These are phyloP conservation scores for Panthera leo DNA, from an alignment of 2,113 vertebrate species.

Conservation along the genomic window DNA sequence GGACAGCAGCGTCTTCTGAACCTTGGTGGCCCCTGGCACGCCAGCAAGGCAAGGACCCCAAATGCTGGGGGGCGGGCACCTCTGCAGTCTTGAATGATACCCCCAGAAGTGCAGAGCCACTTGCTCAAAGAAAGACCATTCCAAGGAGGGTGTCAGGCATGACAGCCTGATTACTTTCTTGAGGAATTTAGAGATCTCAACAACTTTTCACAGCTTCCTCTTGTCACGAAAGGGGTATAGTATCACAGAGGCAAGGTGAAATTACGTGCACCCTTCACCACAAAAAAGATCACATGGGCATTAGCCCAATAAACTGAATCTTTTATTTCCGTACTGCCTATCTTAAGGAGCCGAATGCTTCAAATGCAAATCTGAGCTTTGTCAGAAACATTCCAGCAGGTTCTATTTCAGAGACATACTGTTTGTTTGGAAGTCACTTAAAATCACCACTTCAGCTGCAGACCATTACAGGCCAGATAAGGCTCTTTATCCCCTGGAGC, in stretches of 20 bases:
- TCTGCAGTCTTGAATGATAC: fast-evolving
- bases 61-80: fast-evolving
- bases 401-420: background rate
- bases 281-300: background rate
- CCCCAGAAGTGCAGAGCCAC: background rate
- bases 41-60: background rate
- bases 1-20: background rate
- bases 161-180: background rate
- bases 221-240: background rate
- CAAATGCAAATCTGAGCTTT: background rate
- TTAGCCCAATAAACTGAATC: background rate
- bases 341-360: background rate
- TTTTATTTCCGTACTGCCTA: background rate
- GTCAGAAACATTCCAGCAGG: background rate
- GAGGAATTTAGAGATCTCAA: background rate
- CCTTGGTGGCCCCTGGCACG: background rate
- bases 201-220: background rate
- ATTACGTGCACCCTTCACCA: background rate
- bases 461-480: background rate
- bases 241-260: background rate
- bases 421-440: background rate
- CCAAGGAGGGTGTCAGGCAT: background rate
- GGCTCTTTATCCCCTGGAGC: background rate
- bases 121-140: background rate
- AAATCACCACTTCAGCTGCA: background rate